Base-by-base conservation (phyloP, 2,797 vertebrate genomes). In the Hoplostethus atlanticus region DNA sequence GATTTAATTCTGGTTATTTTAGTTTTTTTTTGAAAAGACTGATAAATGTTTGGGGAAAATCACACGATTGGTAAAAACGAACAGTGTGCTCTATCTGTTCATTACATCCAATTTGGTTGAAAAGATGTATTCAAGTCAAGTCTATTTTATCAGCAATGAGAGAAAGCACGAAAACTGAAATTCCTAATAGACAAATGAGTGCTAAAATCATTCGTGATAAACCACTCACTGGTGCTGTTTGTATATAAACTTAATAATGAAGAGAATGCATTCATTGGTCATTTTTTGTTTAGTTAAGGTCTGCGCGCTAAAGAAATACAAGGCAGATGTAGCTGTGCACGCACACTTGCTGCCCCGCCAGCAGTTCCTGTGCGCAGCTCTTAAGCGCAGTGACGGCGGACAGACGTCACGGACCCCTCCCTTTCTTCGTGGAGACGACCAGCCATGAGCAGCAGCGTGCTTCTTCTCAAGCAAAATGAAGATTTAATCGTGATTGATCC, bases 301-400 rank as follows among this genome's bases (percentile, higher is more conserved):
- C 11, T 21, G 2, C 3, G 48, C 48, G 17, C n/a, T 8, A 51
- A 51, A 25, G n/a, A 51, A 21, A 51, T 2, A 10, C 7, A 40
- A 34, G 34, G 38, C 38, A 40, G 38, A 2, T 40, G 38, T 40
- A 8, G 38, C 38, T 11, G 2, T 7, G 47, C 17, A 3, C 17
- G 2, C 48, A 51, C 48, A 51, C 0, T 8, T 10, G 48, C 48
- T 21, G 17, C 48, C 3, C 48, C 0, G 6, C 9, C 8, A 5
- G 1, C 2, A 59, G 1, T 11, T 12, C 25, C 72, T 81, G 1
- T 77, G 87, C 90, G 88, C 89, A 87, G 62, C 83, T 71, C 5
- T 3, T 42, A 0, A 6, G 76, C 82, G 88, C 80, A 84, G 56
- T 42, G 7, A 57, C 16, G 5, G 7, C 6, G 1, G 21, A 15